Evolutionary conservation across 2,797 vertebrate genomes (phyloP).

Genomic region (Pipistrellus kuhlii): DNA sequence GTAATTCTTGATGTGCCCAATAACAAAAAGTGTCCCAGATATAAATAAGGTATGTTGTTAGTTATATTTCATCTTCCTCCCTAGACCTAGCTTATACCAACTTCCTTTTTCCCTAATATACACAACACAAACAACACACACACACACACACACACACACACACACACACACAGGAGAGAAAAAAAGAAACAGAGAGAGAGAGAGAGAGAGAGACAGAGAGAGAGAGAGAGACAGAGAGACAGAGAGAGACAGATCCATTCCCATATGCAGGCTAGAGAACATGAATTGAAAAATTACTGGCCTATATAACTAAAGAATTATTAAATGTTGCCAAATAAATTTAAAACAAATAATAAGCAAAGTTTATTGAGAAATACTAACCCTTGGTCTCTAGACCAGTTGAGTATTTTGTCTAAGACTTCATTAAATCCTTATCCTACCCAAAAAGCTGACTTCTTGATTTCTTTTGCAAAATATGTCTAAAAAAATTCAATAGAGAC

Average conservation of each 20-base stretch:
- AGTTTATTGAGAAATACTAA: conserved; percentile 16
- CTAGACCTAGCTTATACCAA: not conserved
- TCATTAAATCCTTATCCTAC: conserved; percentile 10
- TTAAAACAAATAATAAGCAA: not conserved
- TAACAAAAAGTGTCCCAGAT: not conserved
- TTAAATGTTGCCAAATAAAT: not conserved
- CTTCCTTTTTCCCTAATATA: not conserved
- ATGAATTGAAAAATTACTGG: not conserved
- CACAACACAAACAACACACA: not conserved
- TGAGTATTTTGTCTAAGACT: conserved; percentile 53
- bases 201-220: no score
- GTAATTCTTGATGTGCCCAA: not conserved
- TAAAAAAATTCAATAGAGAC: not conserved
- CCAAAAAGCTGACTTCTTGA: not conserved
- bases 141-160: no score
- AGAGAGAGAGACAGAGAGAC: not conserved
- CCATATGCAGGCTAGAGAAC: not conserved
- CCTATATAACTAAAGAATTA: not conserved
- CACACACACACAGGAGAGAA: no score
- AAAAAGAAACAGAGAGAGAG: no score
- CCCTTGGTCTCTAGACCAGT: not conserved
- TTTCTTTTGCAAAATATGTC: not conserved
- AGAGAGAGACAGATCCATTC: not conserved
- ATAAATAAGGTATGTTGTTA: not conserved
- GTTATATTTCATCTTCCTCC: not conserved